Evolutionary conservation across 2,888 invertebrate species (phyloP), one percentile per base, ranked within the genome.

Genomic region (Actias luna): DNA sequence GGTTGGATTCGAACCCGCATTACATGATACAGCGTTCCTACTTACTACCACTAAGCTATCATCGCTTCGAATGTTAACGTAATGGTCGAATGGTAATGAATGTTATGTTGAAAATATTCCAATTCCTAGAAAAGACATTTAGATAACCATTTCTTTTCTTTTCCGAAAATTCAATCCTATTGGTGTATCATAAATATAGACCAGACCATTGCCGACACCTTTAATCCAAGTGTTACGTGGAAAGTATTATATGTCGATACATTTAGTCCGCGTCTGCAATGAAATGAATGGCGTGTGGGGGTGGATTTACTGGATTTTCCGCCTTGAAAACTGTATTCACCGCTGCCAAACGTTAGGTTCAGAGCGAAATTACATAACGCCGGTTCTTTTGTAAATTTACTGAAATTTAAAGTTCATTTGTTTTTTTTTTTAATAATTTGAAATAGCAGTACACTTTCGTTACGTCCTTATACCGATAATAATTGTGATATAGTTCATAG

Each of bases 231-330:
- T 55, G 12, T 55, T 61, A 61, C 42, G 36, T 52, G 16, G 57
- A 57, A 61, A 57, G 55, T 46, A 42, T 50, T 50, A 50, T 57
- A 58, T 39, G 57, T 42, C 39, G 61, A 61, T 57, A 58, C 39
- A 61, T 61, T 60, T 63, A 46, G 60, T 42, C 29, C 60, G 22
- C 27, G 27, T 63, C 63, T 60, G 52, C 63, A 35, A 22, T 55
- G 31, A 58, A 60, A 57, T 60, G 63, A 60, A 63, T 63, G 58
- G 63, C 61, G 31, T 29, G 42, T 61, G 61, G 59, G 42, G 57
- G 42, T 33, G 52, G 60, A 63, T 64, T 61, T 58, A 59, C 27
- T 64, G 59, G 64, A 61, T 61, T 64, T 64, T 59, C 59, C 39
- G 59, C 42, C 33, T 64, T 59, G 50, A 60, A 63, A 63, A 63